Conservation (phyloP, 2,113 vertebrate species). For the Scomber scombrus region DNA sequence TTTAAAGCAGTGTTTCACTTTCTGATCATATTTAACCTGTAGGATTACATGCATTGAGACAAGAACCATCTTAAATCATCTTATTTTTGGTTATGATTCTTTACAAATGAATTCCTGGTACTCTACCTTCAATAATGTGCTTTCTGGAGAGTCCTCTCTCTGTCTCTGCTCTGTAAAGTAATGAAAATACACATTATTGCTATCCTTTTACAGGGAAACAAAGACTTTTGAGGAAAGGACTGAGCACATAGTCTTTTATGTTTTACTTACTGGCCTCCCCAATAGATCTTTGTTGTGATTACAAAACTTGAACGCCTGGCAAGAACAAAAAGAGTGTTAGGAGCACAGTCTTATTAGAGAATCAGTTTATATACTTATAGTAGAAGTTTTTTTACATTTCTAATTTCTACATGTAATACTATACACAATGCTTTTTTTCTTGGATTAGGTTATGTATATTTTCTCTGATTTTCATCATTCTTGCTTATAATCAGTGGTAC, state of each 20-base stretch:
- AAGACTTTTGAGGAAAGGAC: not conserved
- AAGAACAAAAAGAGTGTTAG: conserved; percentile 32
- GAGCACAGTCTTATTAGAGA: not conserved
- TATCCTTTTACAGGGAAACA: conserved; percentile 11
- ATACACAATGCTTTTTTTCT: not conserved
- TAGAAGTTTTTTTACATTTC: not conserved
- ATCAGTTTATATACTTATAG: not conserved
- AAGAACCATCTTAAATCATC: not conserved
- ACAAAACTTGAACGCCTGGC: conserved; percentile 90
- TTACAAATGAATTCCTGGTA: not conserved
- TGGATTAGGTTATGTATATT: not conserved
- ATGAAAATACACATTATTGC: conserved; percentile 42
- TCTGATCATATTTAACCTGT: not conserved
- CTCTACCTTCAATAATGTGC: conserved; percentile 93
- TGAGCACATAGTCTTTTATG: not conserved
- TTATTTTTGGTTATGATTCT: not conserved
- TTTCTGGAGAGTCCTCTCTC: conserved; percentile 93
- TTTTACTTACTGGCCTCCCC: conserved; percentile 93
- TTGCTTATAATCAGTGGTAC: not conserved
- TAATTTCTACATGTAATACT: not conserved
- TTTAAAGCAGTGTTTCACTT: too few species aligned
- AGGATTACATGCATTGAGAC: not conserved
- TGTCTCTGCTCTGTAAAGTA: conserved; percentile 89
- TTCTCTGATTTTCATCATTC: not conserved
- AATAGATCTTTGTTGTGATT: conserved; percentile 94